These are phyloP conservation scores for Pelosia muscerda DNA, from an alignment of 2,888 invertebrate species.

Conservation along the genomic window DNA sequence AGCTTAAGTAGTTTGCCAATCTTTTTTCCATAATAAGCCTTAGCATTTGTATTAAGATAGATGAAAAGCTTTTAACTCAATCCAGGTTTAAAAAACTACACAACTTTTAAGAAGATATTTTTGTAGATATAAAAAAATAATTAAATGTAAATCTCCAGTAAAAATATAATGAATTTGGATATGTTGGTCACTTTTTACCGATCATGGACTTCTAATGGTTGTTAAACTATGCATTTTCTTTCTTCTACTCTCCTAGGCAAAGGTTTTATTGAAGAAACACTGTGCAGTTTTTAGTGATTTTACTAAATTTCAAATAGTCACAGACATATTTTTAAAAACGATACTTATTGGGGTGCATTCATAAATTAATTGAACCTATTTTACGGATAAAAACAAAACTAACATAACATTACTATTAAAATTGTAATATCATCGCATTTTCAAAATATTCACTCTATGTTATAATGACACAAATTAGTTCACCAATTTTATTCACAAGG, in stretches of 20 bases:
- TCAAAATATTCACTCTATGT: background rate
- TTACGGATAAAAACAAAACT: background rate
- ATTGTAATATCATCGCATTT: background rate
- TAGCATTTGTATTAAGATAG: background rate
- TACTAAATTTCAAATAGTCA: background rate
- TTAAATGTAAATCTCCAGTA: too few relatives aligned
- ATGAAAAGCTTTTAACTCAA: background rate
- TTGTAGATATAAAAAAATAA: too few relatives aligned
- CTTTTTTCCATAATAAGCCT: background rate
- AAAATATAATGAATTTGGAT: too few relatives aligned
- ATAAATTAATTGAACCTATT: too few relatives aligned
- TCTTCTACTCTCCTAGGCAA: background rate
- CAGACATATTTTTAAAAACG: background rate
- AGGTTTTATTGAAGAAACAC: background rate
- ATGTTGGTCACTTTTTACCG: too few relatives aligned
- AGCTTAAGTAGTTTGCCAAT: background rate
- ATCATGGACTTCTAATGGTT: too few relatives aligned
- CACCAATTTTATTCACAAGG: constrained; percentile 33
- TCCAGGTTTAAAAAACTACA: background rate
- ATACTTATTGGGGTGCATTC: too few relatives aligned
- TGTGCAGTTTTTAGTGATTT: background rate
- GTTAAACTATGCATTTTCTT: too few relatives aligned
- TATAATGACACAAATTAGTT: constrained; percentile 32
- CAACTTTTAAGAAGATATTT: background rate
- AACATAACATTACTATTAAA: background rate